Base-by-base conservation (phyloP, 2,888 invertebrate species). In the Catocala fraxini region DNA sequence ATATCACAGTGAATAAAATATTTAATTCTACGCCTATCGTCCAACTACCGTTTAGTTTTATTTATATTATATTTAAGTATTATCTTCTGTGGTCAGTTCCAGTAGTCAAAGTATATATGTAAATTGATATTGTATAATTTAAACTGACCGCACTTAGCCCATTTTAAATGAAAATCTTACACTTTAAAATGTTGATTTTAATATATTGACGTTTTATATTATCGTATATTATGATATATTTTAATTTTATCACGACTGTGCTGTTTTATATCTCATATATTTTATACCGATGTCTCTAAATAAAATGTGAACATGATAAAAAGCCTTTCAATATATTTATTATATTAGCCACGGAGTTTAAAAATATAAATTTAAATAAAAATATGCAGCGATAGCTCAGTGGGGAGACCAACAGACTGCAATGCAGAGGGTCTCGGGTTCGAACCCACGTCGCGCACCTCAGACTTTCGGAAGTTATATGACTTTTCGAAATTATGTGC, bases 201-300 rank as follows among this genome's bases (percentile, higher is more conserved):
- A 73, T 60, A 77, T 78, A 77, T 75, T 73, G 71, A 73, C 59
- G 67, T 68, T 72, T 69, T 75, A 73, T 76, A 82, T 79, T 83
- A 83, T 84, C 82, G 82, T 90, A 87, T 87, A 85, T 85, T 86
- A 84, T 88, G 83, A 87, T 87, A 89, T 89, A 86, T 88, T 90
- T 91, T 90, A 88, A 87, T 92, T 92, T 85, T 88, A 89, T 92
- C 91, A 89, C 84, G 89, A 93, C 90, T 93, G 89, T 88, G 89
- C 93, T 93, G 90, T 94, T 94, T 93, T 94, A 91, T 94, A 93
- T 93, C 90, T 93, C 89, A 90, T 93, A 93, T 94, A 93, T 94
- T 94, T 93, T 94, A 93, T 94, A 94, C 94, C 89, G 85, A 92
- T 92, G 92, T 92, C 90, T 94, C 93, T 93, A 87, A 93, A 92